These are phyloP conservation scores for Xylota segnis DNA, from an alignment of 2,888 invertebrate species.

Conservation along the genomic window DNA sequence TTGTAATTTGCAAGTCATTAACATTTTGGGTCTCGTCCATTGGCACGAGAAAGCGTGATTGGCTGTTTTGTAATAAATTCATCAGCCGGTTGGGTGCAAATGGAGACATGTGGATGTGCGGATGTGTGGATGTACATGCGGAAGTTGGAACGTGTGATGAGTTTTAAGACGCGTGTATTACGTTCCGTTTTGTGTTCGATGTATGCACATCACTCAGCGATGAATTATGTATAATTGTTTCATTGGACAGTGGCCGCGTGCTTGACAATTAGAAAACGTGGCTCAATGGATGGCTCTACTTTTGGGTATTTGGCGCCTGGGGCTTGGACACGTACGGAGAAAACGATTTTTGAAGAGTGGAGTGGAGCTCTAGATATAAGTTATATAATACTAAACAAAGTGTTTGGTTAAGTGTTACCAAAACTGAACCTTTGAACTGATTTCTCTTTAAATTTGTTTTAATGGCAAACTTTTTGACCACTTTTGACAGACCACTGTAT, in stretches of 20 bases:
- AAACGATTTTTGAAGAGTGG: not conserved
- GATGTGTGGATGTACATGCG: conserved; percentile 7
- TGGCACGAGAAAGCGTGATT: conserved; percentile 47
- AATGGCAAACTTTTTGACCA: no score
- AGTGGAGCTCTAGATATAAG: no score
- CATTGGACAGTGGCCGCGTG: not conserved
- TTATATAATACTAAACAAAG: no score
- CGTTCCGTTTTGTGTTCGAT: conserved; percentile 30
- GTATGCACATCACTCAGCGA: conserved; percentile 5
- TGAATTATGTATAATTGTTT: conserved; percentile 51
- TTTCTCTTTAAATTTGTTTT: no score
- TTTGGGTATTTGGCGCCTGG: not conserved
- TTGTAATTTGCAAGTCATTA: conserved; percentile 70
- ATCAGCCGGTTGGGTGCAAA: conserved; percentile 33
- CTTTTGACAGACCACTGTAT: no score
- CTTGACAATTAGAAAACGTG: conserved; percentile 22
- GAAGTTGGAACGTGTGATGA: conserved; percentile 48
- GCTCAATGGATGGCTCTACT: not conserved
- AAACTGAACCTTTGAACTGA: no score
- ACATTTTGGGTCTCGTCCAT: conserved; percentile 62
- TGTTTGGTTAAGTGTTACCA: no score
- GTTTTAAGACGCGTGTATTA: conserved; percentile 24
- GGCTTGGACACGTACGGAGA: not conserved
- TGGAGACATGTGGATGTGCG: conserved; percentile 14
- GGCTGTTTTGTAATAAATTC: conserved; percentile 56